Evolutionary conservation across 2,888 invertebrate species (phyloP), one percentile per base, ranked within the genome.

Genomic region (Teleogryllus oceanicus): DNA sequence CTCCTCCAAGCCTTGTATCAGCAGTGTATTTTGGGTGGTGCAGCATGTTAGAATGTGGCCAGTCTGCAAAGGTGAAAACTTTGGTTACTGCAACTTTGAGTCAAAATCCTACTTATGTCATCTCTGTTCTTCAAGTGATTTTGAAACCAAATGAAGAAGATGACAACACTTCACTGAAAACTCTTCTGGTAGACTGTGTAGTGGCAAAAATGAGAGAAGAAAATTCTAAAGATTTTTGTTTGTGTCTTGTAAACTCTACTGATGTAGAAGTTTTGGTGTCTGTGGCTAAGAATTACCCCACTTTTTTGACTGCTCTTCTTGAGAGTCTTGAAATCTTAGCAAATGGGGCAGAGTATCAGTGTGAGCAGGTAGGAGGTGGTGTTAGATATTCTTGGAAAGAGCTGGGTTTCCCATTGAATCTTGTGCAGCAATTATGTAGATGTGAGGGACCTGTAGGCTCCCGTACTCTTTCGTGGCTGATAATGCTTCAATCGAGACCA

Each of bases 271-370:
- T 85, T 79, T 81, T 89, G 81, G 80, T 84, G 10, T 82, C 83
- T 78, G 84, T 88, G 18, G 86, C 89, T 83, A 78, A 82, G 49
- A 84, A 85, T 75, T 84, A 85, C 84, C 78, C 83, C 5, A 84
- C 85, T n/a, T 88, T 90, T 85, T 85, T 87, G 49, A 84, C 85
- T 62, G 85, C 85, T 77, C 84, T 89, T 51, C 83, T 89, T 21
- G 87, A 88, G 83, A 87, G 88, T 49, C 83, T 85, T n/a, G 49
- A 49, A 16, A 18, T 13, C 11, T 20, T 77, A n/a, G 50, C n/a
- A 11, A 81, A 82, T 37, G 81, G 82, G 78, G 79, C 78, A 74
- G 82, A 83, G 78, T 78, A 83, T 78, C 83, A 83, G 18, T 89
- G 89, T 89, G 83, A 84, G 16, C 24, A 20, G 13, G 49, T 51